These are phyloP conservation scores for Mimumesa dahlbomi DNA, from an alignment of 2,888 invertebrate genomes.

Conservation along the genomic window DNA sequence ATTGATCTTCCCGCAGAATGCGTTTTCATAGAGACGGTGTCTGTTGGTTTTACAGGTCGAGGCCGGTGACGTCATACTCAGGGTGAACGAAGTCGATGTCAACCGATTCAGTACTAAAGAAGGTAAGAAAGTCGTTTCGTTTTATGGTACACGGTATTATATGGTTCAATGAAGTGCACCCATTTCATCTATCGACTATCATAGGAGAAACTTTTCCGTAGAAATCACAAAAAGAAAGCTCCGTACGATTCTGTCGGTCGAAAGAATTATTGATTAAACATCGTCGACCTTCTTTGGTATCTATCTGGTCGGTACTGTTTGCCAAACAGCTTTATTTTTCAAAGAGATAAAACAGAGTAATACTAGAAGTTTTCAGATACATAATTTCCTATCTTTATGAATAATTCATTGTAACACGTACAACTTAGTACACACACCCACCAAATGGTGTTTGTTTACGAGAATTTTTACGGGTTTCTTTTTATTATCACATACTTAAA, in stretches of 20 bases:
- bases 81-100: constrained; percentile 96
- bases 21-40: constrained; percentile 49
- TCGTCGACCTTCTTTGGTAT: no score
- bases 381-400: no score
- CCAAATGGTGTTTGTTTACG: no score
- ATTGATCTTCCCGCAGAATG: constrained; percentile 42
- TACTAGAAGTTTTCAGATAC: no score
- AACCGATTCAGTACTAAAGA: constrained; percentile 95
- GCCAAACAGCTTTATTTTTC: no score
- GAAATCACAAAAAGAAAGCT: background rate
- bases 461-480: no score
- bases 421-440: no score
- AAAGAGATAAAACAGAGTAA: no score
- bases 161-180: constrained; percentile 21
- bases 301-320: no score
- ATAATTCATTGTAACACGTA: no score
- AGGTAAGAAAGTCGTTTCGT: constrained; percentile 83
- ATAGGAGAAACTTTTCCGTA: background rate
- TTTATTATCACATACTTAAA: no score
- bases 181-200: background rate
- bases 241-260: background rate
- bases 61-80: constrained; percentile 95
- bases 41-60: constrained; percentile 86
- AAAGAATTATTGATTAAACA: background rate
- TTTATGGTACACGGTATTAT: constrained; percentile 33